A percentile compares a stretch with the other conserved stretches of the same genome.
These are phyloP conservation scores for Nycticryphes semicollaris DNA, from an alignment of 2,113 vertebrate species.

Conservation along the genomic window DNA sequence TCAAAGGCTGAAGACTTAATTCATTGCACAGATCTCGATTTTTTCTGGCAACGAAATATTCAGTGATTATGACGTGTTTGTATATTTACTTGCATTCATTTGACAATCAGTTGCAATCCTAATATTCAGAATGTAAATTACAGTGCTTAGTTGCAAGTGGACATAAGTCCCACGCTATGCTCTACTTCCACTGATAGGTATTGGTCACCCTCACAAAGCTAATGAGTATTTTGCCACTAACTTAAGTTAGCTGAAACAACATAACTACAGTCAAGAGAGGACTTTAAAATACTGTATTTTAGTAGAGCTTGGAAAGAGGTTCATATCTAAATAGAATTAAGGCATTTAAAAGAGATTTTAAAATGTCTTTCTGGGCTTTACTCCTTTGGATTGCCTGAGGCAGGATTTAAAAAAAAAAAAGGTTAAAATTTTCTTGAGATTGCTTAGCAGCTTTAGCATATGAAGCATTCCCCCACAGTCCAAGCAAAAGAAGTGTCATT, in stretches of 20 bases:
- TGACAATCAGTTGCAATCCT: background rate
- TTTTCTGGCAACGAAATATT: background rate
- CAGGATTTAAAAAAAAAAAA: background rate
- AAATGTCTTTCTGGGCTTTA: background rate
- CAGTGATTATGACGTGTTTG: background rate
- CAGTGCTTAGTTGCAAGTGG: background rate
- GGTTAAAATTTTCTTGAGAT: background rate
- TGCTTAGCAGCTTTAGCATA: background rate
- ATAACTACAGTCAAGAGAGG: background rate
- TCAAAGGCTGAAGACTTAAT: background rate
- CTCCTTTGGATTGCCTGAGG: background rate
- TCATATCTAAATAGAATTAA: background rate
- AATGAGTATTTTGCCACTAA: background rate
- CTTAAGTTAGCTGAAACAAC: background rate
- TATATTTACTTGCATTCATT: background rate
- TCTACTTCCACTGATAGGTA: background rate
- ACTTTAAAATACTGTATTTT: background rate
- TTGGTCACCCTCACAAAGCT: background rate
- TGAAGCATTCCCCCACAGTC: background rate
- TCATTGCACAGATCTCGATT: background rate
- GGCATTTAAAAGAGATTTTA: background rate
- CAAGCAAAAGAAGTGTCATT: background rate
- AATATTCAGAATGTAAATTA: background rate
- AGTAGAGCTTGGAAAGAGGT: background rate
- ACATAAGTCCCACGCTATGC: background rate